Evolutionary conservation across 2,888 invertebrate genomes (phyloP), one percentile per base, ranked within the genome.

Genomic region (Andrena praecox): DNA sequence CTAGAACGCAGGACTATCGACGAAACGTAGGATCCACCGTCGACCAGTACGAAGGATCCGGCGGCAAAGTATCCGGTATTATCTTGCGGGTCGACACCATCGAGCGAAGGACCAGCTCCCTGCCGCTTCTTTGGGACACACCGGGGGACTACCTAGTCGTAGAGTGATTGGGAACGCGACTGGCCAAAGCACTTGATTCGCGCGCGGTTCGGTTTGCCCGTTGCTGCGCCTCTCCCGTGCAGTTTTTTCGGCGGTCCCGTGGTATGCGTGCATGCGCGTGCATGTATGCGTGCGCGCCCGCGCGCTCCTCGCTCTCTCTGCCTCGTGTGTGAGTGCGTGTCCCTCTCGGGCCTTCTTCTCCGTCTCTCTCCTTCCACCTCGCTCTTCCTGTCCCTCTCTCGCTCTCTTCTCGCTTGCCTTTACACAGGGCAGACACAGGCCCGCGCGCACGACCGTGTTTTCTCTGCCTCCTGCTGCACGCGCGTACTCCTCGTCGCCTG

Each of bases 81-180:
- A 88, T 87, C 85, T 88, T 87, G 89, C 88, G 85, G 86, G 84
- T 80, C 85, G 89, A 80, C 80, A 75, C 82, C 82, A 88, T 87
- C 83, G 88, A 86, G 85, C 87, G 79, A 88, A 84, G 85, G 87
- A 89, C 85, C 88, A 88, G 86, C 88, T 87, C 85, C 87, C 87
- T 87, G 87, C 89, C 89, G 89, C 89, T 87, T 85, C 88, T 88
- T 88, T 89, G 86, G 89, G 89, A 89, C 89, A 93, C 93, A 93
- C 93, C 93, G 92, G 92, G 93, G 93, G 93, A 94, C 93, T 93
- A 94, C 93, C 93, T 94, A 93, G 93, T 93, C 94, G 93, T 93
- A 93, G 93, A 93, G 93, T 94, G 94, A 94, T 94, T 94, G 94
- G 94, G 93, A 94, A 93, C 93, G 93, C 93, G 93, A 94, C 94